phyloP scores from a whole-genome alignment of 2,888 invertebrate species.

The Mythimna pallens region DNA sequence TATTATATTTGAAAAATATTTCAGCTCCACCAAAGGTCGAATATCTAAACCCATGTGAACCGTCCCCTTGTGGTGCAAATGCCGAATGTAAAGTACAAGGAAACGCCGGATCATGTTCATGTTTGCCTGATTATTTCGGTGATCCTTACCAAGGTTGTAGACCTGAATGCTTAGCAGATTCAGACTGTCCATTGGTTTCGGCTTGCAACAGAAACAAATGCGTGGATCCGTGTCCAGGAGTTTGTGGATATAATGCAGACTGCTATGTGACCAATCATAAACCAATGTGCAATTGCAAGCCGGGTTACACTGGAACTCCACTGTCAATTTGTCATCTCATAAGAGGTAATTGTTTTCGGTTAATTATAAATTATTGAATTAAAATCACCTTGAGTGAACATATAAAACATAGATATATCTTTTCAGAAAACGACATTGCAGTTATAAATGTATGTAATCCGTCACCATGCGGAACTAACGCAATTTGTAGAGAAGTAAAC shows the following conservation, averaged over 20 bases:
- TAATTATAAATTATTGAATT: slow-evolving; percentile 12
- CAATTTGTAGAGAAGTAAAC: slow-evolving; percentile 93
- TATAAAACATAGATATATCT: slow-evolving; percentile 16
- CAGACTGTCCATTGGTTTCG: slow-evolving; percentile 92
- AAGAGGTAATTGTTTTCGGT: slow-evolving; percentile 76
- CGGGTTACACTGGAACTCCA: slow-evolving; percentile 93
- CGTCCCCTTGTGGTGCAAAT: slow-evolving; percentile 93
- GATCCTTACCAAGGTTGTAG: slow-evolving; percentile 94
- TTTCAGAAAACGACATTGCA: slow-evolving; percentile 80
- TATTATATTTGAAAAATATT: slow-evolving; percentile 80
- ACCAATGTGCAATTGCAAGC: slow-evolving; percentile 91
- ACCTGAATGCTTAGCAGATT: slow-evolving; percentile 92
- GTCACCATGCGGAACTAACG: slow-evolving; percentile 93
- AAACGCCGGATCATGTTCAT: slow-evolving; percentile 93
- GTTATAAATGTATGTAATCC: slow-evolving; percentile 93
- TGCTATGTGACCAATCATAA: slow-evolving; percentile 93
- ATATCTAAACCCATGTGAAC: slow-evolving; percentile 91
- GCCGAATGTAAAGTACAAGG: slow-evolving; percentile 94
- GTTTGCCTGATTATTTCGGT: slow-evolving; percentile 93
- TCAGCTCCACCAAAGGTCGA: slow-evolving; percentile 86
- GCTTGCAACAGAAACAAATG: slow-evolving; percentile 93
- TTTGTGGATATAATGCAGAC: slow-evolving; percentile 92
- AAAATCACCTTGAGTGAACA: neutral
- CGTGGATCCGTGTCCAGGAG: slow-evolving; percentile 92
- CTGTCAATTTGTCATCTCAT: slow-evolving; percentile 87